Evolutionary conservation across 2,888 invertebrate genomes (phyloP), one percentile per base, ranked within the genome.

Genomic region (Carabus problematicus): DNA sequence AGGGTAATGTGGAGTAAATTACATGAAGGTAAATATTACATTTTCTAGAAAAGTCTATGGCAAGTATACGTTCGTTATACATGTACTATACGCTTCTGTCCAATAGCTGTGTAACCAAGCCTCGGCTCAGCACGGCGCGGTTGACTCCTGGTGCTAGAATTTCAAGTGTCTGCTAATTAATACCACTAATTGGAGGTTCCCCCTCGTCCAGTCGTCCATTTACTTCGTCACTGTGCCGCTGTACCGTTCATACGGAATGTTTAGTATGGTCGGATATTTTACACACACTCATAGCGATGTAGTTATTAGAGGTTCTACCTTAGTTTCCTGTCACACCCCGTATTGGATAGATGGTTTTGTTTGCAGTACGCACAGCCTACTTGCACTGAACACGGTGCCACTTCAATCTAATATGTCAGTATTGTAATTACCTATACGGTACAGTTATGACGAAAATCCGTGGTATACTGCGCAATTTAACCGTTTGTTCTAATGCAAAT

Each of bases 141-240:
- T 29, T 29, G 29, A 73, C 76, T 76, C 75, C 75, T 74, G 71
- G 73, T 76, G 76, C 76, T 76, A 75, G 77, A 77, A 77, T 78
- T 79, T 80, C 79, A 80, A 80, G 80, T 80, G 79, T 79, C 77
- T 80, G 78, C 79, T 80, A 80, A 80, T 80, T 80, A 80, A 80
- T 80, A 79, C 79, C 78, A 79, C 80, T 80, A 80, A 80, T 80
- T 80, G 80, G 79, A 79, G 79, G 79, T 78, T 79, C 79, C 78
- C 79, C 75, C 74, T 72, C 70, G 69, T 71, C 66, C 71, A 74
- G 70, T 72, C 68, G 73, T 56, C 73, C 76, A 75, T 67, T 43
- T 69, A 61, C 63, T 59, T 74, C 70, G 54, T 72, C 58, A 18
- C 39, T 42, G 52, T 1, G 12, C 12, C 9, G 29, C 16, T n/a